phyloP scores from a whole-genome alignment of 1,140 invertebrate genomes.

The Glomeris maerens region DNA sequence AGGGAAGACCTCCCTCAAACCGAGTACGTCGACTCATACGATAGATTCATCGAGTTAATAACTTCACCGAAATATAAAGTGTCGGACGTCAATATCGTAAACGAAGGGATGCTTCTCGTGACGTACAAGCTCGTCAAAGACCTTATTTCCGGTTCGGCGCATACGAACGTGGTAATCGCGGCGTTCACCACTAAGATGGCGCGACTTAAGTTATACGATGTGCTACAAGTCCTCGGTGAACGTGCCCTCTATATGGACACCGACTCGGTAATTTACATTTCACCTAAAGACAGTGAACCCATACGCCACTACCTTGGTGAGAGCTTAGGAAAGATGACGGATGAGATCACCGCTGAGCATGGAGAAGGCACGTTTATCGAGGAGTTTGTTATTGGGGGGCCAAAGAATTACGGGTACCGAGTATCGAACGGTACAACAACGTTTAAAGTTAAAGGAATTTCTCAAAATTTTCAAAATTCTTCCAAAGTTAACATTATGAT shows the following conservation, averaged over 20 bases:
- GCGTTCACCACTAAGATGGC: neutral
- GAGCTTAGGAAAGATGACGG: neutral
- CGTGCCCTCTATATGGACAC: conserved; percentile 1
- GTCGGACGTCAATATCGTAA: neutral
- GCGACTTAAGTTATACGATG: neutral
- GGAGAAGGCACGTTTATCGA: neutral
- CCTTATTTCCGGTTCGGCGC: neutral
- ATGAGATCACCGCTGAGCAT: conserved; percentile 1
- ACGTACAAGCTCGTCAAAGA: neutral
- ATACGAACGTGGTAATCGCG: conserved; percentile 2
- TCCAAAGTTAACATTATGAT: no score
- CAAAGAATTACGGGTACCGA: conserved; percentile 3
- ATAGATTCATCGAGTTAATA: neutral
- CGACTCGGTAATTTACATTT: conserved; percentile 1
- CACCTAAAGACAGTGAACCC: neutral
- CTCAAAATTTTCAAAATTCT: no score
- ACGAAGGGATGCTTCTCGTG: conserved; percentile 1
- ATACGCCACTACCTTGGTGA: neutral
- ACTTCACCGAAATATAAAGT: neutral
- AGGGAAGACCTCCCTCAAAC: neutral
- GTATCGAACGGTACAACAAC: neutral
- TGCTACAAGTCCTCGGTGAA: conserved; percentile 1
- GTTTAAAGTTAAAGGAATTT: conserved; percentile 1
- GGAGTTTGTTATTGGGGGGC: neutral
- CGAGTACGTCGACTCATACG: neutral